Base-by-base conservation (phyloP, 2,797 vertebrate genomes). In the Fistularia tabacaria region DNA sequence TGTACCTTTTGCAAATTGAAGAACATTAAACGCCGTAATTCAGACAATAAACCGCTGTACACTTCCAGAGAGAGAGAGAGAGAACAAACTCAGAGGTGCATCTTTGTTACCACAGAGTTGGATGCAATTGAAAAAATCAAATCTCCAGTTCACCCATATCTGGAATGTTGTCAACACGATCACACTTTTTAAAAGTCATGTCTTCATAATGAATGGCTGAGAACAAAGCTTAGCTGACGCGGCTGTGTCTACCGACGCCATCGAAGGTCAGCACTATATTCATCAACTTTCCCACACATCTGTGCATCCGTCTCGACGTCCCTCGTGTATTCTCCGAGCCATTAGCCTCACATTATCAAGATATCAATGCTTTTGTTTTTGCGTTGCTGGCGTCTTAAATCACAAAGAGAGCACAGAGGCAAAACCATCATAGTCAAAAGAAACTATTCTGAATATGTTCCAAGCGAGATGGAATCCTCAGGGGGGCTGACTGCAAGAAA, bases 221-320 rank as follows among this genome's bases (percentile, higher is more conserved):
- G 57, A 61, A 49, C 12, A 57, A 58, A 69, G 46, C 14, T 49
- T 41, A 52, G 50, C 67, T 66, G 61, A 54, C 50, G 59, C 37
- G 51, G 47, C 43, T 51, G 10, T 44, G 44, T 58, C 49, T 62
- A 36, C 72, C 70, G 69, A 74, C 76, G 73, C 64, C 71, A 69
- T 57, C 57, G 73, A 72, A 82, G 75, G 75, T 80, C 73, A 80
- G 36, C 49, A 36, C 63, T 65, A 71, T 62, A 66, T 72, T 54
- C 65, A 64, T 73, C 60, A 73, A 59, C 62, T 38, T 54, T 62
- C 63, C 50, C 14, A 50, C 62, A 49, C 46, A 64, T 50, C 66
- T 42, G 39, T 41, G 48, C n/a, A 49, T 76, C 54, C 58, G 57
- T 25, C 51, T 3, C 1, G 10, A 14, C 56, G 52, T 55, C 54